Base-by-base conservation (phyloP, 2,888 invertebrate genomes). In the Oligia latruncula region DNA sequence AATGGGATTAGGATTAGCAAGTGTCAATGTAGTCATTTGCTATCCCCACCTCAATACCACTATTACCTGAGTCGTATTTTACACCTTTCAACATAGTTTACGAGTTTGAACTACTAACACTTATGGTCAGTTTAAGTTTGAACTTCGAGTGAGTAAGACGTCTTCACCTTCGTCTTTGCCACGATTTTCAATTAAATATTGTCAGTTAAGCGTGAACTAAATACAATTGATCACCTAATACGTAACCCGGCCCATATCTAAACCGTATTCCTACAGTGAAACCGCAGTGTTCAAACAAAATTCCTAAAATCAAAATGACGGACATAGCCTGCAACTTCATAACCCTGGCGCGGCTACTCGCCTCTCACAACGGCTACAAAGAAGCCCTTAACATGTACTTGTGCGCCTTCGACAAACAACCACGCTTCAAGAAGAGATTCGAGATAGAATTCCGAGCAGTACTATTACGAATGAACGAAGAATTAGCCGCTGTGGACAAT, bases 361-460 rank as follows among this genome's bases (percentile, higher is more conserved):
- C 74, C 5, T 23, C 68, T 17, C 43, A 73, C 66, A 78, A 74
- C 35, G 66, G 72, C 20, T 80, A 67, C 35, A 81, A 77, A 4
- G n/a, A 71, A 49, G 74, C 85, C 13, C 81, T 81, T 40, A 66
- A 79, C 35, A 85, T 85, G 87, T 85, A 83, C 71, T 20, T 78
- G 74, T 74, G 77, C 13, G 83, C 83, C 6, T 86, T 86, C 40
- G 46, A 80, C 23, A 74, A 71, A 70, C 49, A 79, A n/a, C 85
- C 85, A 2, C 46, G 15, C 23, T 71, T 71, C 40, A 79, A 58
- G 35, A 52, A 66, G 5, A 55, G 4, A 13, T 83, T 70, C 72
- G 79, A 78, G 43, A 6, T 20, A 0, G 85, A 85, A 29, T 85
- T 85, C 70, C 75, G 77, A 29, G 67, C 23, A 13, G 79, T 85